Percentiles rank a stretch among this genome's conserved stretches.
Conservation (phyloP, 2,113 vertebrate genomes). For the Cyanoramphus novaezelandiae region DNA sequence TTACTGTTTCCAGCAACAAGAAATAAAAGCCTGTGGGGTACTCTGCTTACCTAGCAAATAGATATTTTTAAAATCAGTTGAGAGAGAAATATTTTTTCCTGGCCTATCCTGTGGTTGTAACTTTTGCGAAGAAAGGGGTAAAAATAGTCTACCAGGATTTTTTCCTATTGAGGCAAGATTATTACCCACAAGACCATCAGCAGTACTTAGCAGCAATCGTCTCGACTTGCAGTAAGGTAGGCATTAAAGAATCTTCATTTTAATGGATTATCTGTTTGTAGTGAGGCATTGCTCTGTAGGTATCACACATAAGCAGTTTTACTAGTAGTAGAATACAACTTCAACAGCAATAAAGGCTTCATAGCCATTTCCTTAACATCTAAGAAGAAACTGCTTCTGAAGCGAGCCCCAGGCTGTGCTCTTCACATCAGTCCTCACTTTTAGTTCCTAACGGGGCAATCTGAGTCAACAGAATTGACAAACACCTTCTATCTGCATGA, state of each 20-base stretch:
- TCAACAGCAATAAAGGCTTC: not conserved
- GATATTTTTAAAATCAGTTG: not conserved
- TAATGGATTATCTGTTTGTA: not conserved
- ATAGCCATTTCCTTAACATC: not conserved
- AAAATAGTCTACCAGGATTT: not conserved
- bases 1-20: not conserved
- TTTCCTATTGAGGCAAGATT: not conserved
- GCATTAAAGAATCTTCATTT: not conserved
- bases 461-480: not conserved
- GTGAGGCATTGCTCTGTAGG: not conserved
- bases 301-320: not conserved
- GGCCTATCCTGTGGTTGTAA: not conserved
- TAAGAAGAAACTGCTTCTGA: not conserved
- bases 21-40: not conserved
- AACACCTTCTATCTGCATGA: not conserved
- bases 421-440: not conserved
- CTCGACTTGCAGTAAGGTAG: not conserved
- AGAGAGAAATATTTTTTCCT: not conserved
- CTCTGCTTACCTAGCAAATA: not conserved
- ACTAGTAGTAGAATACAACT: not conserved
- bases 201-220: not conserved
- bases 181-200: not conserved
- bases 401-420: not conserved
- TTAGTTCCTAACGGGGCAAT: not conserved
- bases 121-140: not conserved